phyloP scores from a whole-genome alignment of 2,113 vertebrate genomes.

The Cochlearius cochlearius region DNA sequence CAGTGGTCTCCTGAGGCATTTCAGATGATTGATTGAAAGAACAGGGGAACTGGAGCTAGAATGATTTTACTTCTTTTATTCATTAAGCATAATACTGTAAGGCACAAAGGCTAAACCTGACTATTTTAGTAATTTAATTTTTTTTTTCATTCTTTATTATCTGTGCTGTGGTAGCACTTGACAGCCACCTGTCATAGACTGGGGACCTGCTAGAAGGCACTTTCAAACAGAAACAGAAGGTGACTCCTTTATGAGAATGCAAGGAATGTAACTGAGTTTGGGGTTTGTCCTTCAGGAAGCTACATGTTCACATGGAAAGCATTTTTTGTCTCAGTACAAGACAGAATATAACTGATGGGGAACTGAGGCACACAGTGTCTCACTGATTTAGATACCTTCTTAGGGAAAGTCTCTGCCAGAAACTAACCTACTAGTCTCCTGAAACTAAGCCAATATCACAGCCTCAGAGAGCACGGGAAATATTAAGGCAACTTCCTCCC shows the following conservation, averaged over 20 bases:
- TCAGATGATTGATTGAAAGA: neutral
- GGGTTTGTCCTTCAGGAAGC: neutral
- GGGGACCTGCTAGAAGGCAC: neutral
- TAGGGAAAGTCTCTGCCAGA: neutral
- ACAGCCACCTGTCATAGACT: neutral
- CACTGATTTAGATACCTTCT: neutral
- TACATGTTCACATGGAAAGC: accelerated
- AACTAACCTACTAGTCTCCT: neutral
- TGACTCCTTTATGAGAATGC: neutral
- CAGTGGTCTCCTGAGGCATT: neutral
- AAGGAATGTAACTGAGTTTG: neutral
- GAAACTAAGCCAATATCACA: neutral
- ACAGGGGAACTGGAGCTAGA: neutral
- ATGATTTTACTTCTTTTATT: neutral
- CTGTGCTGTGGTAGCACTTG: neutral
- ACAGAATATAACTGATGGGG: neutral
- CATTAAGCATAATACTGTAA: neutral
- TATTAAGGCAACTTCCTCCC: neutral
- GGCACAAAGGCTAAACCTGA: neutral
- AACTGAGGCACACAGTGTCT: neutral
- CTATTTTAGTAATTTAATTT: neutral
- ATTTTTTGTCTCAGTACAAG: neutral
- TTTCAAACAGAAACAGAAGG: neutral
- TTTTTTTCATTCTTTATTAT: neutral
- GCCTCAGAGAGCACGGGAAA: neutral